Conservation (phyloP, 1,140 invertebrate genomes). For the Thaumetopoea pityocampa region DNA sequence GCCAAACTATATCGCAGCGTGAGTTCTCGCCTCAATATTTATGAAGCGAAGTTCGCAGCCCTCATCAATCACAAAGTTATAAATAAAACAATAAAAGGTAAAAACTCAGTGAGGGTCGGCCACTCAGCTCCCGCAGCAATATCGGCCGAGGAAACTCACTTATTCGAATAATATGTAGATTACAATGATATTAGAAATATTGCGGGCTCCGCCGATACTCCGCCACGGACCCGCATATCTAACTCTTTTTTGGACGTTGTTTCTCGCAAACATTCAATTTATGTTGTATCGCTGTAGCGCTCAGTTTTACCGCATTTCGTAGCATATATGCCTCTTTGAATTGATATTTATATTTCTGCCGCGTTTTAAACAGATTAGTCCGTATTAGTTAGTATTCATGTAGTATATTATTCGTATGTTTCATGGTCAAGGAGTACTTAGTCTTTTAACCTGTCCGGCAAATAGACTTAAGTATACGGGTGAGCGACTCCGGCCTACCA, state of each 20-base stretch:
- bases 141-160: conserved; percentile 60
- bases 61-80: conserved; percentile 75
- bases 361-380: too few species aligned
- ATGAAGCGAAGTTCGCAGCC: conserved; percentile 66
- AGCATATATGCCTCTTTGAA: too few species aligned
- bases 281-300: neutral
- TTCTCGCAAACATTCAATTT: conserved; percentile 1
- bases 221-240: conserved; percentile 35
- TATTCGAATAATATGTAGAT: conserved; percentile 76
- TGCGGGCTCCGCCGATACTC: conserved; percentile 51
- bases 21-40: conserved; percentile 65
- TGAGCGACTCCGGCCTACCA: too few species aligned
- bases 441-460: too few species aligned
- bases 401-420: too few species aligned
- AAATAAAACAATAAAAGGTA: conserved; percentile 75
- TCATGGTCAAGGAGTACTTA: too few species aligned
- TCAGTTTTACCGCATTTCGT: too few species aligned
- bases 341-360: too few species aligned
- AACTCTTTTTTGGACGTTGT: conserved; percentile 11
- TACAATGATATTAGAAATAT: conserved; percentile 63
- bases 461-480: too few species aligned
- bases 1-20: conserved; percentile 52
- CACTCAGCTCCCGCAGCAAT: conserved; percentile 50
- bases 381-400: too few species aligned
- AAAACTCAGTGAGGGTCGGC: conserved; percentile 60